Evolutionary conservation across 2,797 vertebrate genomes (phyloP).

Genomic region (Aselliscus stoliczkanus): DNA sequence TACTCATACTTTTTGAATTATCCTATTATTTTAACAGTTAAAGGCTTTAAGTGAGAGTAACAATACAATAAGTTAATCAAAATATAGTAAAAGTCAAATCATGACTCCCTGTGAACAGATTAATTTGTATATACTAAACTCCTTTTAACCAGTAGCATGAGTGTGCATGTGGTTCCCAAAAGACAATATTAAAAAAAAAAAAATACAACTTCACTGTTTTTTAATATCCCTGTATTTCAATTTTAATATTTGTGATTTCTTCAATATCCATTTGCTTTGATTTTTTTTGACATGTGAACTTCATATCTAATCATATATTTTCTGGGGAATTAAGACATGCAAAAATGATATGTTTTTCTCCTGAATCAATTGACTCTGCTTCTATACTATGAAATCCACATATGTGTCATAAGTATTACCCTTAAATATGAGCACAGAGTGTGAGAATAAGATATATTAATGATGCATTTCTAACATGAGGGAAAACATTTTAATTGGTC

Average conservation of each 20-base stretch:
- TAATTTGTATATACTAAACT: background rate
- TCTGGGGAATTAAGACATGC: slow-evolving; percentile 65
- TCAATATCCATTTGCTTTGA: slow-evolving; percentile 46
- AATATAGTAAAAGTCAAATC: background rate
- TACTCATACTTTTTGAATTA: background rate
- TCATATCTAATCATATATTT: slow-evolving; percentile 69
- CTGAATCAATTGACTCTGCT: slow-evolving; percentile 67
- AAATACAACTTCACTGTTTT: background rate
- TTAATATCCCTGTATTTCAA: background rate
- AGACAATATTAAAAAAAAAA: background rate
- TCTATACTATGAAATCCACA: slow-evolving; percentile 59
- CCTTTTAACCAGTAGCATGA: background rate
- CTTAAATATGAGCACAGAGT: slow-evolving; percentile 64
- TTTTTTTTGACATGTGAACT: slow-evolving; percentile 62
- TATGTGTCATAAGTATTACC: slow-evolving; percentile 54
- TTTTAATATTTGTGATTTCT: slow-evolving; percentile 46
- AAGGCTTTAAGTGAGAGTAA: background rate
- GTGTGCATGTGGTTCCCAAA: background rate
- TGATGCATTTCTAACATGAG: slow-evolving; percentile 34
- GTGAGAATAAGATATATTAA: slow-evolving; percentile 63
- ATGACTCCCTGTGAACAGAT: background rate
- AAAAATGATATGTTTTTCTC: slow-evolving; percentile 67
- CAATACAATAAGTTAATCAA: background rate
- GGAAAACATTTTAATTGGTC: slow-evolving; percentile 54
- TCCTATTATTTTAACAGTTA: background rate